Base-by-base conservation (phyloP, 2,113 vertebrate genomes). In the Pomatostomus ruficeps region DNA sequence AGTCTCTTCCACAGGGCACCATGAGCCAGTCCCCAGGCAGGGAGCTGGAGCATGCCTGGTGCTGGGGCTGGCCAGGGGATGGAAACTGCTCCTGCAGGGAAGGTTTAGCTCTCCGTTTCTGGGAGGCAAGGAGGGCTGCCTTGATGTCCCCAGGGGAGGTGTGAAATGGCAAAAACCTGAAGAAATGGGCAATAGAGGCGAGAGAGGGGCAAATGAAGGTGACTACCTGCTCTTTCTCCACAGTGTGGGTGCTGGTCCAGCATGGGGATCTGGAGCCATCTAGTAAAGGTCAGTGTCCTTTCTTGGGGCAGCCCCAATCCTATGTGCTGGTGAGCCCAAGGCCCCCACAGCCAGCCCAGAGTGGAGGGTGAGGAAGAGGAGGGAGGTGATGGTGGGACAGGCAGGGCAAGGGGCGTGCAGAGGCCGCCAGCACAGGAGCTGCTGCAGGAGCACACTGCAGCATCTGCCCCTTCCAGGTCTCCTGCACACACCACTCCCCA, bases 321-420 rank as follows among this genome's bases (percentile, higher is more conserved):
- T 70, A 15, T 6, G 12, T 35, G 6, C 22, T 78, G 36, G 11
- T 17, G 11, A 76, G 43, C 18, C 8, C 16, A 6, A 38, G 11
- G 11, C 51, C 7, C 7, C 23, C 22, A 13, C 2, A 5, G 28
- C 23, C 24, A 38, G 28, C 57, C 23, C 5, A 7, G 46, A 42
- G 7, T 1, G 0, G 16, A 9, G 29, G 4, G 6, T 14, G 26
- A 92, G 33, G 38, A 58, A 46, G 14, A 51, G 23, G 49, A n/a
- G 22, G 16, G 19, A 29, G 31, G 31, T 1, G 2, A 18, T 15
- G 2, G n/a, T 3, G 10, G 15, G 26, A 20, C 25, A 55, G 35
- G 15, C 0, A 1, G 24, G 36, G 11, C 12, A 79, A 59, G 19
- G 1, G 2, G 19, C 3, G 5, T 16, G 11, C 0, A 0, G 74